A percentile compares a stretch with the other conserved stretches of the same genome.
Conservation (phyloP, 2,888 invertebrate species). For the Phortica magna region DNA sequence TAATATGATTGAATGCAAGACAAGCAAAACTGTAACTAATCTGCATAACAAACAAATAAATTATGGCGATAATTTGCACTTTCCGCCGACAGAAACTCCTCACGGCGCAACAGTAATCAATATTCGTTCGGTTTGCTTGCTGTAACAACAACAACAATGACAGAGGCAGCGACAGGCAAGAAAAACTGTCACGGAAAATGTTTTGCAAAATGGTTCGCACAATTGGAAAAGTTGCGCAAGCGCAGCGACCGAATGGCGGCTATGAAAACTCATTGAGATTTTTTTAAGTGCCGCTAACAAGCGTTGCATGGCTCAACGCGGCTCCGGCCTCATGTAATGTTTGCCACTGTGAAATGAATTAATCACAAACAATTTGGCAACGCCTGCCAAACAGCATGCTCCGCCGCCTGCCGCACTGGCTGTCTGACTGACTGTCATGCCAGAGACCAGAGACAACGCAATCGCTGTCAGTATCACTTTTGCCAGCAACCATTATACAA, state of each 20-base stretch:
- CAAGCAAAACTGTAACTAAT: constrained; percentile 14
- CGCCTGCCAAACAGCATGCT: too few relatives aligned
- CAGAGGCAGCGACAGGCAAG: not conserved
- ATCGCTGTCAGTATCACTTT: not conserved
- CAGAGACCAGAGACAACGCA: not conserved
- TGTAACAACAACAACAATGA: not conserved
- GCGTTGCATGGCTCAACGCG: not conserved
- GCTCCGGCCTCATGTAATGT: not conserved
- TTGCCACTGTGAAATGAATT: constrained; percentile 10
- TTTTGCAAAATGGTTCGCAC: constrained; percentile 16
- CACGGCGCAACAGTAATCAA: not conserved
- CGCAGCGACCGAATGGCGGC: not conserved
- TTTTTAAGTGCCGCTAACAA: constrained; percentile 24
- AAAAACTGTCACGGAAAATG: constrained; percentile 28
- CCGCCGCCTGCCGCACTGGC: not conserved
- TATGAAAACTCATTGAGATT: not conserved
- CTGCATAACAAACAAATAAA: constrained; percentile 11
- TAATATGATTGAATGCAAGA: not conserved
- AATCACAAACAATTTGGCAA: constrained; percentile 13
- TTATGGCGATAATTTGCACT: constrained; percentile 24
- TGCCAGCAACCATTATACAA: not conserved
- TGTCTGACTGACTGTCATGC: not conserved
- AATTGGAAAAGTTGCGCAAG: constrained; percentile 20
- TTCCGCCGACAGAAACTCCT: constrained; percentile 20
- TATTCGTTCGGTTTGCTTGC: not conserved